Evolutionary conservation across 2,113 vertebrate species (phyloP), one percentile per base, ranked within the genome.

Genomic region (Scortum barcoo): DNA sequence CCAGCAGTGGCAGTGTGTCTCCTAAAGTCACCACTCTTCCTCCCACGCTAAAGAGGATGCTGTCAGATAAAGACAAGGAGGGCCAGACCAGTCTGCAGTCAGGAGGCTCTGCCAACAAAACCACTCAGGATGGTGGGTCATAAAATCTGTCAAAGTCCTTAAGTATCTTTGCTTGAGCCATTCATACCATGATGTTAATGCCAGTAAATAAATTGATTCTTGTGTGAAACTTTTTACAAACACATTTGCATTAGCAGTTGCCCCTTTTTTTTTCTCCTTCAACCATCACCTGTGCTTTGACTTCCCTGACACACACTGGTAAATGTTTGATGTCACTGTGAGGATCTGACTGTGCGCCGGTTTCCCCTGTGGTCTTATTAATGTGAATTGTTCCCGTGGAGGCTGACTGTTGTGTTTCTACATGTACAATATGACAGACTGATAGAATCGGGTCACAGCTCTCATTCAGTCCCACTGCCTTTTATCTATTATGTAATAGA

Each of bases 51-150:
- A 98, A 96, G 92, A 98, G 95, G 86, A 91, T 85, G 57, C 89
- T 96, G 81, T 96, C 95, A 6, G 97, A 98, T 24, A 99, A 97
- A 91, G 97, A 97, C 83, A 96, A 95, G 87, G 97, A 98, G 1
- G 94, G 94, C 40, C 96, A 73, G 36, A 42, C 53, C 24, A 38
- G 75, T 50, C 76, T 66, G 38, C 84, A 96, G 89, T 89, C 94
- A 12, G 94, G 85, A 83, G 84, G 80, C 24, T 86, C 95, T 53
- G 84, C 91, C 67, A 95, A 93, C 86, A 96, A 94, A 0, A 90
- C 93, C 87, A 88, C 96, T 93, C 96, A 97, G 93, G 97, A 98
- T 95, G 97, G 98, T 99, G 93, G 91, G 91, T 62, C 26, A 26
- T 14, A 50, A 51, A 50, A 54, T 79, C 48, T 22, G 20, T 40